phyloP scores from a whole-genome alignment of 2,113 vertebrate genomes.

The Puntigrus tetrazona region DNA sequence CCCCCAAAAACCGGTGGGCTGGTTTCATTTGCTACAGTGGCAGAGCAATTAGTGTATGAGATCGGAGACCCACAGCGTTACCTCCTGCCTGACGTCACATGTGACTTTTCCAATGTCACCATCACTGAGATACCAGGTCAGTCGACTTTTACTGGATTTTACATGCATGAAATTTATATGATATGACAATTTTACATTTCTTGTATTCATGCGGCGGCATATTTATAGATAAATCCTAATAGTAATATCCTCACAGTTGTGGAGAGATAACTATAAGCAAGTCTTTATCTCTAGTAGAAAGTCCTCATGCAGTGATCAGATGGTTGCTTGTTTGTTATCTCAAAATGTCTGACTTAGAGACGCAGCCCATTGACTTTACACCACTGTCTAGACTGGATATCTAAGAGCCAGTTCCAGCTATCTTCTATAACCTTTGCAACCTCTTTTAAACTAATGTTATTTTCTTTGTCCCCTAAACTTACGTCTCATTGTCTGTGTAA shows the following conservation, averaged over 20 bases:
- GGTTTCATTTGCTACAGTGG: constrained; percentile 81
- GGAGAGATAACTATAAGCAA: not conserved
- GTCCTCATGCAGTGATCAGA: constrained; percentile 9
- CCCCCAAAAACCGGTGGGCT: constrained; percentile 79
- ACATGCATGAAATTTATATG: not conserved
- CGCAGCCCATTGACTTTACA: constrained; percentile 11
- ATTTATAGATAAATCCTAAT: not conserved
- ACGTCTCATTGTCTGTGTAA: not conserved
- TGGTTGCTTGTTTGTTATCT: constrained; percentile 3
- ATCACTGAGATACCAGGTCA: constrained; percentile 82
- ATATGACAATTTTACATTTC: no score
- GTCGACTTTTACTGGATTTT: not conserved
- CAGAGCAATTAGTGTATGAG: constrained; percentile 87
- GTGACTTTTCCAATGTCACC: constrained; percentile 84
- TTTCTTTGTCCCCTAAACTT: constrained; percentile 3
- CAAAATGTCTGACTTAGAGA: not conserved
- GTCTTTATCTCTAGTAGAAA: not conserved
- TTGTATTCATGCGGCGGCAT: not conserved
- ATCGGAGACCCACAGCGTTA: constrained; percentile 80
- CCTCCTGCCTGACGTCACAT: constrained; percentile 84
- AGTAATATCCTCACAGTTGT: not conserved
- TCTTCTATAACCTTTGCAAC: constrained; percentile 9
- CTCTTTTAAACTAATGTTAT: not conserved
- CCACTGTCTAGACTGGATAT: constrained; percentile 14
- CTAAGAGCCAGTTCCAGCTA: not conserved